Conservation (phyloP, 2,888 invertebrate genomes). For the Limnephilus marmoratus region DNA sequence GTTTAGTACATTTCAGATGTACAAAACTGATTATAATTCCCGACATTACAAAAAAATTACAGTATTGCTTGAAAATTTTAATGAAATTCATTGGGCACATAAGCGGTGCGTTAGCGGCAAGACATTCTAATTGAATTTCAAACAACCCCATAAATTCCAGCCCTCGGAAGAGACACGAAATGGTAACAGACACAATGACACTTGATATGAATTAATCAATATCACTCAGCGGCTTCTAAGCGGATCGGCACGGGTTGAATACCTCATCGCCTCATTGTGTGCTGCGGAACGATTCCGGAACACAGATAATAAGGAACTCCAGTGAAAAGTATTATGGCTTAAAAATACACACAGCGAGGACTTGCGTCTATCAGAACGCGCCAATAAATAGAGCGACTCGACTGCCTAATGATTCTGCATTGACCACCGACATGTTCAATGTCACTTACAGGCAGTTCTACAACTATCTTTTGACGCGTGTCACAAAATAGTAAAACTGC, state of each 20-base stretch:
- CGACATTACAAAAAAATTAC: neutral
- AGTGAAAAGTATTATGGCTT: no score
- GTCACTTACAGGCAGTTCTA: no score
- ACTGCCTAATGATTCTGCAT: no score
- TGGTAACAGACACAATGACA: conserved; percentile 11
- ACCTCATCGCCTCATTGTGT: neutral
- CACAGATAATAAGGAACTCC: neutral
- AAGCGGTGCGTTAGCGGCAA: neutral
- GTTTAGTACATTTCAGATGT: neutral
- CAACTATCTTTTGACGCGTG: no score
- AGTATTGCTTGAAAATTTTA: neutral
- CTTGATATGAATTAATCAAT: conserved; percentile 23
- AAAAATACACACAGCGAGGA: no score
- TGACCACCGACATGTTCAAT: no score
- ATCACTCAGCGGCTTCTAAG: neutral
- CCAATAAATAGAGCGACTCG: no score
- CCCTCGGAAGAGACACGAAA: neutral
- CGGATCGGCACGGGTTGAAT: neutral
- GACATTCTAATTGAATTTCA: neutral
- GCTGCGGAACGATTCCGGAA: neutral
- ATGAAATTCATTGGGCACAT: neutral
- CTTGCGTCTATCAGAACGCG: no score
- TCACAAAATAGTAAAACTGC: no score
- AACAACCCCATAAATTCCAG: neutral
- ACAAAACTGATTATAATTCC: neutral